These are phyloP conservation scores for Leucophora obtusa DNA, from an alignment of 2,888 invertebrate species.

Conservation along the genomic window DNA sequence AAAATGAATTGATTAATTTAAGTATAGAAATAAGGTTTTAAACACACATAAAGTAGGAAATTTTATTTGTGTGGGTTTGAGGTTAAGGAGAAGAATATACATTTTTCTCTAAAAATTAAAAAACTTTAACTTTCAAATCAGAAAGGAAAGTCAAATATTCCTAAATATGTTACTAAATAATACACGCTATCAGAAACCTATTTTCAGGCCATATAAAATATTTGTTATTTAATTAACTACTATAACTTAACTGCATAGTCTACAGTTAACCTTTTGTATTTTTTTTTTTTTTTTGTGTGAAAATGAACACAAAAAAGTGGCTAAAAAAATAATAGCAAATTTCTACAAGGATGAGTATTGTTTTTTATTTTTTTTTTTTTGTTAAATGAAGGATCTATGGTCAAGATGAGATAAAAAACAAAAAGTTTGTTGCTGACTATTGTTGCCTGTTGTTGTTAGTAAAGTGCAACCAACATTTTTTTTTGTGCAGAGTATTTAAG, in stretches of 20 bases:
- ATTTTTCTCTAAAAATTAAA: too few species aligned
- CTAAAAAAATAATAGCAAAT: neutral
- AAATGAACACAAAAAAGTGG: neutral
- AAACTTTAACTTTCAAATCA: too few species aligned
- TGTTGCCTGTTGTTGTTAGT: conserved; percentile 9
- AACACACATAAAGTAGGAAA: too few species aligned
- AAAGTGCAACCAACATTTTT: conserved; percentile 23
- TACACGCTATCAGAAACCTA: too few species aligned
- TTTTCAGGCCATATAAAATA: too few species aligned
- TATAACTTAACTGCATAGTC: neutral
- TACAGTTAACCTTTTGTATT: neutral
- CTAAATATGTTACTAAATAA: too few species aligned
- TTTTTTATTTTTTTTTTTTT: conserved; percentile 13
- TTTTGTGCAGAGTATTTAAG: conserved; percentile 31
- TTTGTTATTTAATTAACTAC: neutral
- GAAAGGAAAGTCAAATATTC: too few species aligned
- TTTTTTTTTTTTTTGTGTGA: neutral
- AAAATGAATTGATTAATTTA: too few species aligned
- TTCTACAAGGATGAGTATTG: neutral
- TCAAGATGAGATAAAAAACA: neutral
- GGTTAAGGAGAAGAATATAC: too few species aligned
- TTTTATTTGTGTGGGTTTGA: too few species aligned
- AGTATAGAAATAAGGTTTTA: too few species aligned
- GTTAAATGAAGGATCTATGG: conserved; percentile 2
- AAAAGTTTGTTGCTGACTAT: neutral